phyloP scores from a whole-genome alignment of 2,113 vertebrate species.

The Rhombomys opimus region DNA sequence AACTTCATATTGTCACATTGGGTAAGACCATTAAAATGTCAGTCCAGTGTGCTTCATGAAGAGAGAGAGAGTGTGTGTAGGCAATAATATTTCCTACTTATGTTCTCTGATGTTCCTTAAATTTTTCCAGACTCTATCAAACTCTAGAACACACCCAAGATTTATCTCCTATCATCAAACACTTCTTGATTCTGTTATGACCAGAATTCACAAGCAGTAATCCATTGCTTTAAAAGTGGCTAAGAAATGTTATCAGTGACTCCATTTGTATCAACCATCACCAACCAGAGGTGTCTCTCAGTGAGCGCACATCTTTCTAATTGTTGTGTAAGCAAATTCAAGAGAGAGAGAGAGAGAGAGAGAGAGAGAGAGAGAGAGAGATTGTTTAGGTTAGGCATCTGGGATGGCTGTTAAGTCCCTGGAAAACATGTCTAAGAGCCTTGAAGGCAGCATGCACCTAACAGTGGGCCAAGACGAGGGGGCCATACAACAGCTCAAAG shows the following conservation, averaged over 20 bases:
- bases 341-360: background rate
- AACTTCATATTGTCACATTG: background rate
- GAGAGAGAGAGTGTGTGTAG: background rate
- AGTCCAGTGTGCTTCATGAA: background rate
- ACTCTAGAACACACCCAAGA: background rate
- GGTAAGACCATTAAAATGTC: background rate
- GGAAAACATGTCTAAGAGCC: background rate
- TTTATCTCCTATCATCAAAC: background rate
- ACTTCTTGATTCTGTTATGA: background rate
- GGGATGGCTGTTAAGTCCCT: background rate
- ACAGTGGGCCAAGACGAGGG: background rate
- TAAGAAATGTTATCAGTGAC: background rate
- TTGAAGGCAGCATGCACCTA: background rate
- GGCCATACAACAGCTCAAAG: background rate
- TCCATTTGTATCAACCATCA: background rate
- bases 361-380: background rate
- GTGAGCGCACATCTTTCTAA: background rate
- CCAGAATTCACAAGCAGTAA: background rate
- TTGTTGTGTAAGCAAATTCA: background rate
- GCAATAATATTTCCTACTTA: background rate
- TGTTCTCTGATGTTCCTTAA: background rate
- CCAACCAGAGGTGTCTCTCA: background rate
- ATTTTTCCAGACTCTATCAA: background rate
- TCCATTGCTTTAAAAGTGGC: background rate
- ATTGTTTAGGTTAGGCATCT: background rate